Evolutionary conservation across 2,113 vertebrate species (phyloP), one percentile per base, ranked within the genome.

Genomic region (Canis aureus): DNA sequence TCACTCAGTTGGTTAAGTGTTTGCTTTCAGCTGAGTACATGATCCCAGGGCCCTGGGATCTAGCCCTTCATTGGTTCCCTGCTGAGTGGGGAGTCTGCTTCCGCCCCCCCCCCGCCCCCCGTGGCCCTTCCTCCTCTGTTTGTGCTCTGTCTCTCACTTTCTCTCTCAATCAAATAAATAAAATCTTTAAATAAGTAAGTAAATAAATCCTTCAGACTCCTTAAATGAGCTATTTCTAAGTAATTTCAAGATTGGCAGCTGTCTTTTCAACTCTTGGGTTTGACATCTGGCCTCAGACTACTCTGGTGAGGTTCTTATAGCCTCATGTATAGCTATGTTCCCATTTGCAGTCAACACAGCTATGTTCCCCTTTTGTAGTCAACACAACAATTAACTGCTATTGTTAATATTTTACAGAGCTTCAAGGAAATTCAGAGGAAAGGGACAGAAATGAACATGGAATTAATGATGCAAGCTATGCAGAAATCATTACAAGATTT

Each of bases 361-460:
- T 25, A 85, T 0, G 4, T 80, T 83, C 59, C 10, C 29, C 43
- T 64, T 96, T 90, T 69, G 49, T 32, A 93, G 25, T 73, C 2
- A 67, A 51, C 11, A 83, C 1, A 84, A 23, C 16, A 95, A 67
- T 89, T 89, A 95, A 49, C 60, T 79, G n/a, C 19, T 96, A 15
- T 59, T 73, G 53, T 83, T 95, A 85, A 62, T 60, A n/a, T 55
- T 17, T 84, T 76, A 55, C 19, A 74, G 3, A 94, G 16, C 32
- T 15, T 93, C 64, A 96, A 91, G 43, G 67, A 92, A 92, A 89
- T 64, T 95, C 71, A 69, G 25, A 59, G 17, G 59, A 81, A 19
- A 95, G 57, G 7, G 11, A 32, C 80, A 69, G n/a, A 94, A 86
- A 94, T 92, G 60, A 51, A 88, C 8, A 66, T 78, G 76, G 27